Base-by-base conservation (phyloP, 2,888 invertebrate genomes). In the Epicampocera succincta region DNA sequence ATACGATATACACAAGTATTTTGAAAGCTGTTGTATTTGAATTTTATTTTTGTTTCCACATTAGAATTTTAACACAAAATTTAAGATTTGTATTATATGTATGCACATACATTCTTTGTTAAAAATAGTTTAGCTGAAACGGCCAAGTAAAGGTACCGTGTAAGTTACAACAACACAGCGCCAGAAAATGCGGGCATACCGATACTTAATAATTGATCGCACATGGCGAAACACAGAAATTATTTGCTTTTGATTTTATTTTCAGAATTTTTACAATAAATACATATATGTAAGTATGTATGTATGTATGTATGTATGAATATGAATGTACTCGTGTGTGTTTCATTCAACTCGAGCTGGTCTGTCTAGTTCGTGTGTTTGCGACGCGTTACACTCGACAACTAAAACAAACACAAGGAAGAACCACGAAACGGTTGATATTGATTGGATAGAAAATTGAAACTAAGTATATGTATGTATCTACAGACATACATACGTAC, bases 81-180 rank as follows among this genome's bases (percentile, higher is more conserved):
- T 72, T 21, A 0, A 78, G 56, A 78, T 77, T 74, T 82, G 74
- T 65, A 44, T 66, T 58, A 66, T n/a, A n/a, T n/a, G n/a, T n/a
- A n/a, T n/a, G n/a, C n/a, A n/a, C n/a, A n/a, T n/a, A 71, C 42
- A 71, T 71, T 42, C 46, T 44, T 54, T 13, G 58, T 61, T 76
- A 69, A 75, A 74, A 78, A 82, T 82, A 82, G 78, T 82, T 82
- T 75, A 78, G 82, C 78, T 81, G 9, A 71, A 78, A 42, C 78
- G 66, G 74, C 78, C 71, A 74, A 76, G 48, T 40, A 81, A 42
- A 48, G 71, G 52, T 46, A 73, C 66, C 19, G 38, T 60, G 48
- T 54, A 60, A 69, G 61, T 33, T 33, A 21, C 19, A 66, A 40
- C 33, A 71, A 63, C 58, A 21, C 56, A 58, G 15, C 56, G 42